phyloP scores from a whole-genome alignment of 1,140 invertebrate genomes.

The Drosophila nikananu region DNA sequence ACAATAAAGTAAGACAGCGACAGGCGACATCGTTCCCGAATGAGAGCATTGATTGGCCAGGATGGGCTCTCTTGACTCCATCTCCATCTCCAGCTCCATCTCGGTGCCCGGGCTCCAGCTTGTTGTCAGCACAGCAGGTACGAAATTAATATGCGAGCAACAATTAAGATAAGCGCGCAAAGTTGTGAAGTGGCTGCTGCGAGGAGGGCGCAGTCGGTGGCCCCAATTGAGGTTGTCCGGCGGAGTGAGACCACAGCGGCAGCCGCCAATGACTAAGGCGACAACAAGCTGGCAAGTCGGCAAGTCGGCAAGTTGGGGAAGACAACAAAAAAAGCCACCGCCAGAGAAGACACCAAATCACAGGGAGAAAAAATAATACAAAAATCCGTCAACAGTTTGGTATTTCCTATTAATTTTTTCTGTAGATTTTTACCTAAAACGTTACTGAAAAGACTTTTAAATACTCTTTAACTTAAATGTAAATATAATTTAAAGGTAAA shows the following conservation, averaged over 20 bases:
- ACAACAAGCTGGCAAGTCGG: conserved; percentile 50
- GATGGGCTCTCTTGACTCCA: conserved; percentile 31
- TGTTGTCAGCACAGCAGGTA: conserved; percentile 80
- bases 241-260: conserved; percentile 27
- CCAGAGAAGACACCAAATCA: conserved; percentile 4
- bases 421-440: neutral
- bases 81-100: conserved; percentile 3
- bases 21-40: conserved; percentile 51
- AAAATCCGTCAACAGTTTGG: neutral
- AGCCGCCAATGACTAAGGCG: conserved; percentile 68
- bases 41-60: conserved; percentile 54
- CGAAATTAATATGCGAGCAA: conserved; percentile 85
- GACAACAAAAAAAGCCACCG: conserved; percentile 26
- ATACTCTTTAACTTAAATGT: neutral
- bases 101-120: conserved; percentile 14
- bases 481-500: neutral
- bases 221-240: conserved; percentile 41
- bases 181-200: conserved; percentile 74
- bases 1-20: conserved; percentile 74
- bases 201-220: conserved; percentile 70
- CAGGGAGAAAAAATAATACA: conserved; percentile 20
- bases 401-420: conserved; percentile 1
- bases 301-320: conserved; percentile 28
- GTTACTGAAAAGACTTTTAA: neutral
- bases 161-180: conserved; percentile 84